These are phyloP conservation scores for Anniella stebbinsi DNA, from an alignment of 2,797 vertebrate genomes.

Conservation along the genomic window DNA sequence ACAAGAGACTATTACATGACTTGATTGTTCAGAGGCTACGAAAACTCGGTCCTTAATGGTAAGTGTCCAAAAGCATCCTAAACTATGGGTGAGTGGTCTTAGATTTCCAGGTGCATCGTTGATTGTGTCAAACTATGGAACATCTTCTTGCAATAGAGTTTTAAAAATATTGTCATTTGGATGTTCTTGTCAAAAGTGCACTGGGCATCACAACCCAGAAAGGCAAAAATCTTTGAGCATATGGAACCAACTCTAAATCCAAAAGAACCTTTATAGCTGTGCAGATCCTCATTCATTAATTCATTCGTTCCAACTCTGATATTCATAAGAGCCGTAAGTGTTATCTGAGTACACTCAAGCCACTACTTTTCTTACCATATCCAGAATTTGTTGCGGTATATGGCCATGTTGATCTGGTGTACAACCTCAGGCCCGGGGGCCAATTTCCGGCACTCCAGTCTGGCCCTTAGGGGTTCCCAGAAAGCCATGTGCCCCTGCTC, in stretches of 20 bases:
- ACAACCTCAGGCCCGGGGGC: no score
- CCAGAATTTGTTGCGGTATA: background rate
- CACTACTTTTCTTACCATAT: background rate
- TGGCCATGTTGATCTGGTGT: background rate
- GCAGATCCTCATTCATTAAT: background rate
- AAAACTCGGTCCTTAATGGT: background rate
- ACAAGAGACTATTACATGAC: background rate
- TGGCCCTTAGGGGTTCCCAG: no score
- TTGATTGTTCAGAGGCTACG: background rate
- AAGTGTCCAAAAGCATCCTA: background rate
- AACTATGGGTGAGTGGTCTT: background rate
- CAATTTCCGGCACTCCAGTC: no score
- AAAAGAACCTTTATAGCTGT: constrained; percentile 13
- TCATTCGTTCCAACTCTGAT: background rate
- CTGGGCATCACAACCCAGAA: background rate
- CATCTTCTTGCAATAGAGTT: background rate
- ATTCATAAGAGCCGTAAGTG: no score
- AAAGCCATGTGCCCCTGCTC: no score
- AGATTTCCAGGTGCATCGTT: background rate
- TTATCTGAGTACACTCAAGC: background rate
- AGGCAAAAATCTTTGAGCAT: background rate
- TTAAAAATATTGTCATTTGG: background rate
- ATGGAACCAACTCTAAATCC: fast-evolving
- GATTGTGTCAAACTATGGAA: background rate
- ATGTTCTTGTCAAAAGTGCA: background rate